Evolutionary conservation across 35 echinoderm and acorn worm species (phyloP), one percentile per base, ranked within the genome.

Genomic region (Diadema setosum): DNA sequence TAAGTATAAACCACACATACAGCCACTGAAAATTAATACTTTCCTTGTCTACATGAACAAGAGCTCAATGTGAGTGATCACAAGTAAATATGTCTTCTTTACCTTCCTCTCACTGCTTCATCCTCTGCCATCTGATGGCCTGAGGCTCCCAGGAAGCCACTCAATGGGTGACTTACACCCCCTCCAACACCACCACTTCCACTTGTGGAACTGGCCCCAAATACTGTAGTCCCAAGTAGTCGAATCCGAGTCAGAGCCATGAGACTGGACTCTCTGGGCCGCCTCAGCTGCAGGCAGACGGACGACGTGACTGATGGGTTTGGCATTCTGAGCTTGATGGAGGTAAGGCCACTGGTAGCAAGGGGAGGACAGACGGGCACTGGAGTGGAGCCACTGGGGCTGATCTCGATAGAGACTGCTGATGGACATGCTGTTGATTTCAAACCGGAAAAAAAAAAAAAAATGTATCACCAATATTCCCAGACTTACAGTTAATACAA

Each of bases 211-310:
- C 39, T 48, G 35, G 64, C 75, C 17, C 89, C 89, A 81, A 98
- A 98, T n/a, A 88, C 93, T 39, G 93, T 85, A 46, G 58, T 44
- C 9, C 96, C 96, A 32, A 98, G 83, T 49, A 98, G 67, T 85
- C 91, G 88, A 31, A 98, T 89, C 80, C 86, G 89, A 23, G 92
- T 94, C 37, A 98, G 92, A n/a, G 85, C 93, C 75, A 94, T 94
- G 41, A 85, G 89, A 39, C 75, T 91, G 21, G 92, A 98, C 52
- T 98, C 96, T 21, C 86, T 55, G 0, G 96, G 96, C 42, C 89
- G 82, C 45, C 94, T 90, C 5, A 98, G 85, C 44, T 90, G 86
- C 17, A 98, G 86, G 36, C 86, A 91, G 2, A 92, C 82, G 27
- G 93, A 91, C 31, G 86, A 80, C 1, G 87, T 90, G 41, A 99